Conservation (phyloP, 2,113 vertebrate genomes). For the Erpornis zantholeuca region DNA sequence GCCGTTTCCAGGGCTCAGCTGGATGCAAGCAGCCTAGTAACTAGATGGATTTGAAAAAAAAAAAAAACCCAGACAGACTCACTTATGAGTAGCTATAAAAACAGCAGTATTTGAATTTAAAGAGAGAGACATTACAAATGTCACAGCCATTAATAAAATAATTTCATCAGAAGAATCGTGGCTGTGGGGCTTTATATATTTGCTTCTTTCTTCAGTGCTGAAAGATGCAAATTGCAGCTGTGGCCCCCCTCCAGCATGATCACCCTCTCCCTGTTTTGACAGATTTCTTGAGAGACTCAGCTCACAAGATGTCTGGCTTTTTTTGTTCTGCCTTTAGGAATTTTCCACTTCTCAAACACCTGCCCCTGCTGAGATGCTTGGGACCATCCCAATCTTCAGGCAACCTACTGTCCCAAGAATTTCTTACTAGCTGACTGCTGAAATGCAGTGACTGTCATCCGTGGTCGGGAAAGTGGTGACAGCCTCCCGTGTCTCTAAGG, state of each 20-base stretch:
- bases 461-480: background rate
- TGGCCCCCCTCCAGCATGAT: constrained; percentile 34
- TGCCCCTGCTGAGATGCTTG: background rate
- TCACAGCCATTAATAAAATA: constrained; percentile 62
- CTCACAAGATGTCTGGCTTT: constrained; percentile 51
- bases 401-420: background rate
- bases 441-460: accelerated
- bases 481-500: background rate
- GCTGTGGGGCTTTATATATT: constrained; percentile 32
- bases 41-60: background rate
- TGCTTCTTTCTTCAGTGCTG: background rate
- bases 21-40: constrained; percentile 38
- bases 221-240: constrained; percentile 56
- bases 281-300: constrained; percentile 40
- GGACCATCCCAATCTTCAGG: background rate
- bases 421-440: background rate
- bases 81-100: constrained; percentile 38
- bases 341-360: constrained; percentile 35
- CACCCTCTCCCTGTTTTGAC: constrained; percentile 53
- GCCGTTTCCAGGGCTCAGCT: constrained; percentile 34
- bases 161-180: constrained; percentile 29
- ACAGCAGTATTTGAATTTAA: constrained; percentile 39
- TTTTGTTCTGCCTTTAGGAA: constrained; percentile 44
- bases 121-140: constrained; percentile 31
- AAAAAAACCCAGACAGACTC: background rate